These are phyloP conservation scores for Burhinus oedicnemus DNA, from an alignment of 2,113 vertebrate genomes.

Conservation along the genomic window DNA sequence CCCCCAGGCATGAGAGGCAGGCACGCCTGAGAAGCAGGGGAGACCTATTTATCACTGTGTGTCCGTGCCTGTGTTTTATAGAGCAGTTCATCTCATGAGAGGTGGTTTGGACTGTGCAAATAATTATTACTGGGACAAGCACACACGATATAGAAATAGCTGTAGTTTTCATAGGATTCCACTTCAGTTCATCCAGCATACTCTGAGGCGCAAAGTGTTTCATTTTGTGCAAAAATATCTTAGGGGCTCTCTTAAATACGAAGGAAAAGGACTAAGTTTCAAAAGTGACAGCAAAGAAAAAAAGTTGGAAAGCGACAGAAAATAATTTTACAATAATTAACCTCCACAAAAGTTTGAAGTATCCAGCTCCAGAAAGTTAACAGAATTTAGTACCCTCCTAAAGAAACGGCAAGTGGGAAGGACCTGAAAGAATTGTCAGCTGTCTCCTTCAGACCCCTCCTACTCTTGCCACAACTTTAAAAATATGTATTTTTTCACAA, in stretches of 20 bases:
- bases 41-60: neutral
- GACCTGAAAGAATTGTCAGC: neutral
- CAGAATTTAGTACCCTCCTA: neutral
- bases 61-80: neutral
- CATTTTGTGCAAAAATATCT: neutral
- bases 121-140: neutral
- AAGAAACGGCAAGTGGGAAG: neutral
- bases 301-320: neutral
- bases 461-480: neutral
- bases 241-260: neutral
- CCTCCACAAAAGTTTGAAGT: neutral
- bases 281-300: neutral
- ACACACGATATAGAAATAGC: neutral
- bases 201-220: neutral
- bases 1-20: neutral
- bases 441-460: neutral
- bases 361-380: neutral
- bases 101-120: neutral
- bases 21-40: neutral
- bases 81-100: neutral
- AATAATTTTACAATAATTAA: neutral
- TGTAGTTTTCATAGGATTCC: neutral
- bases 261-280: neutral
- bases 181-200: neutral
- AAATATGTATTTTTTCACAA: rapidly evolving